Evolutionary conservation across 2,888 invertebrate genomes (phyloP).

Genomic region (Holacanthella duospinosa): DNA sequence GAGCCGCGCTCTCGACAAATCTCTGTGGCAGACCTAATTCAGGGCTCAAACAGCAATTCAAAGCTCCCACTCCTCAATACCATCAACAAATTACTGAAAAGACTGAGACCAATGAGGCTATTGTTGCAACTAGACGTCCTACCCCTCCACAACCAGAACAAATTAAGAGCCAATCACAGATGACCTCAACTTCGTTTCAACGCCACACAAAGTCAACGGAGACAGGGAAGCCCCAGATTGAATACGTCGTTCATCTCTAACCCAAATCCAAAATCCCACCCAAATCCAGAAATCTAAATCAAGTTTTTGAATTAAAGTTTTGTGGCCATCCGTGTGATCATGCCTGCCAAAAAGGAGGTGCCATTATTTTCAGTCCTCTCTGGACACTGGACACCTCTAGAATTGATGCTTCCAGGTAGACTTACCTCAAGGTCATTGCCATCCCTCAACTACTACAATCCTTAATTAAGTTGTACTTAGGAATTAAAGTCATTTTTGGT

Average conservation of each 20-base stretch:
- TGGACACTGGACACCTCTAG: no score
- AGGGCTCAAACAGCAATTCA: no score
- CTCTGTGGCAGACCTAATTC: no score
- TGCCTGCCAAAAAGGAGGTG: constrained; percentile 2
- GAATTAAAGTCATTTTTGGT: no score
- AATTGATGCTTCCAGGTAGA: no score
- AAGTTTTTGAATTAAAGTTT: no score
- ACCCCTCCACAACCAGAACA: not conserved
- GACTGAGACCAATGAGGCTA: constrained; percentile 5
- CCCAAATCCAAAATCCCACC: not conserved
- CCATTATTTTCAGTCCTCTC: not conserved
- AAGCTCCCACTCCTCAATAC: no score
- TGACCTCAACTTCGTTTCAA: no score
- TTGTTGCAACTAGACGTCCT: not conserved
- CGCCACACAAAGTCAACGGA: no score
- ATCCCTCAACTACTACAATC: not conserved
- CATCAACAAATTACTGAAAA: not conserved
- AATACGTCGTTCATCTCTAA: constrained; percentile 6
- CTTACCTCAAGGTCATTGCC: not conserved
- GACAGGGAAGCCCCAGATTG: not conserved
- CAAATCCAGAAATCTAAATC: no score
- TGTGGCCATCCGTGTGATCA: not conserved
- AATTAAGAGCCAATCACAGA: constrained; percentile 2
- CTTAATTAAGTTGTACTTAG: no score
- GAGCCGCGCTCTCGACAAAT: no score